phyloP scores from a whole-genome alignment of 2,113 vertebrate genomes.

The Dipodomys spectabilis region DNA sequence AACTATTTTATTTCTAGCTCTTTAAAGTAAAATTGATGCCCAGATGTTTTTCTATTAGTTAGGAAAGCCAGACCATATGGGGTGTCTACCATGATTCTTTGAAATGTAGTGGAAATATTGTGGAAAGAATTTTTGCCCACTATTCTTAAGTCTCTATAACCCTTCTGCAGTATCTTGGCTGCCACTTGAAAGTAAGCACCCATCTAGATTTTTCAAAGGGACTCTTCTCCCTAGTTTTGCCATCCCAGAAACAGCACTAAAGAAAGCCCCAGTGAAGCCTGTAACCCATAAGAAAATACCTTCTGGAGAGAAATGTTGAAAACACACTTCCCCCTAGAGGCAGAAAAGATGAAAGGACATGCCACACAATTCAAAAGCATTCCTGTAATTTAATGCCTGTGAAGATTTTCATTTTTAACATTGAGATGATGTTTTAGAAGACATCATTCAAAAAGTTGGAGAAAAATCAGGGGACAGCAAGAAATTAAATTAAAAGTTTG shows the following conservation, averaged over 20 bases:
- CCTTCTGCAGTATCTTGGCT: conserved; percentile 38
- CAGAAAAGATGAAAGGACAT: conserved; percentile 80
- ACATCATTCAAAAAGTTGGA: not conserved
- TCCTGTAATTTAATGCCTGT: not conserved
- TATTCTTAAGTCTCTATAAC: not conserved
- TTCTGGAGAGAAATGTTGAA: conserved; percentile 82
- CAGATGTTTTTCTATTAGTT: not conserved
- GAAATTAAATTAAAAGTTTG: conserved; percentile 54
- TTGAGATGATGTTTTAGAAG: conserved; percentile 38
- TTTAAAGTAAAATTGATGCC: conserved; percentile 1
- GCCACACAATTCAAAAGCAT: not conserved
- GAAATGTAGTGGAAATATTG: conserved; percentile 55
- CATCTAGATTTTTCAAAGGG: not conserved
- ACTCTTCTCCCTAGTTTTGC: conserved; percentile 13
- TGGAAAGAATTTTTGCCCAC: conserved; percentile 21
- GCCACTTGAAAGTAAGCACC: not conserved
- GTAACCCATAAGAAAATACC: conserved; percentile 36
- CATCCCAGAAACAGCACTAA: not conserved
- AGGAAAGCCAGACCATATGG: not conserved
- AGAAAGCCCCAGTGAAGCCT: conserved; percentile 42
- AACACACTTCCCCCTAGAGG: conserved; percentile 89
- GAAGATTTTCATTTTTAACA: conserved; percentile 42
- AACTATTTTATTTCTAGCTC: not conserved
- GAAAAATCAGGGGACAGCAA: conserved; percentile 5
- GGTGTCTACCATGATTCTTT: not conserved